These are phyloP conservation scores for Coilia nasus DNA, from an alignment of 2,797 vertebrate species.

Conservation along the genomic window DNA sequence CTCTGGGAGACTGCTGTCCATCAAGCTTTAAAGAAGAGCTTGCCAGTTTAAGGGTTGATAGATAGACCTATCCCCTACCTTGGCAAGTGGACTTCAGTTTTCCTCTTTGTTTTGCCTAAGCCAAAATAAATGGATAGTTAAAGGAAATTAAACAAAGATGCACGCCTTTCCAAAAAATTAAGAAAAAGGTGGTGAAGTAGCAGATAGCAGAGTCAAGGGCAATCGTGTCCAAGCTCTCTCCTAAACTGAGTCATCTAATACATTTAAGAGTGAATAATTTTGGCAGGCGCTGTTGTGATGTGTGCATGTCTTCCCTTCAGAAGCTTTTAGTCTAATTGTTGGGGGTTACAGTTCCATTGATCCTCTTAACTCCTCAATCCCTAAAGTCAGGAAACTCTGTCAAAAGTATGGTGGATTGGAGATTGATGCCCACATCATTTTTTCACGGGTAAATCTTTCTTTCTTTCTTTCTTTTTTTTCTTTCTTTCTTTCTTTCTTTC, in stretches of 20 bases:
- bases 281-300: not conserved
- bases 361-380: not conserved
- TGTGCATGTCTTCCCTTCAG: not conserved
- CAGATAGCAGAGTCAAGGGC: not conserved
- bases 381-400: not conserved
- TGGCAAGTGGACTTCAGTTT: not conserved
- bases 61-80: not conserved
- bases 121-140: not conserved
- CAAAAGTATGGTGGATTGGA: not conserved
- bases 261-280: not conserved
- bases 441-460: not conserved
- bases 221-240: not conserved
- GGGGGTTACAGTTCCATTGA: not conserved
- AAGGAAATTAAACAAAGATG: not conserved
- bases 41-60: not conserved
- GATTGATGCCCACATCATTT: not conserved
- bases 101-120: not conserved
- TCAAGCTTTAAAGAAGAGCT: not conserved
- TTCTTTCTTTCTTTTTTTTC: not conserved
- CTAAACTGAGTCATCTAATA: not conserved
- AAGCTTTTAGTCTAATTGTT: conserved; percentile 18
- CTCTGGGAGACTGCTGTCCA: not conserved
- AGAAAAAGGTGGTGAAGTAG: not conserved
- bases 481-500: not conserved
- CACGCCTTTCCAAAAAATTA: not conserved